phyloP scores from a whole-genome alignment of 2,113 vertebrate genomes.

The Lutjanus erythropterus region DNA sequence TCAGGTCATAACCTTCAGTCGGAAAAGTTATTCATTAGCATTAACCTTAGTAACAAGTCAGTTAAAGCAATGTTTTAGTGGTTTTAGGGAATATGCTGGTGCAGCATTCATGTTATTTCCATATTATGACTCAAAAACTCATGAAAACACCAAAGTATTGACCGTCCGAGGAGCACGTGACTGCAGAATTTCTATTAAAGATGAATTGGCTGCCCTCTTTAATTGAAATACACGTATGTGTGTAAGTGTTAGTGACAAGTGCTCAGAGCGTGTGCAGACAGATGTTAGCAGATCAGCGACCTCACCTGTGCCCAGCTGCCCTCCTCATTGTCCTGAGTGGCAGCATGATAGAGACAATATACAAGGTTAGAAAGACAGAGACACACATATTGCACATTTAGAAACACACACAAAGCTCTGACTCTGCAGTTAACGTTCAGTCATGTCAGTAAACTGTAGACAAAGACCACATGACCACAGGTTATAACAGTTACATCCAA shows the following conservation, averaged over 20 bases:
- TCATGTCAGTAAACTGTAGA: neutral
- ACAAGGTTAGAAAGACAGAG: slow-evolving; percentile 59
- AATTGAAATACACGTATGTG: neutral
- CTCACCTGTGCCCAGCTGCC: slow-evolving; percentile 99
- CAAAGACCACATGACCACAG: slow-evolving; percentile 32
- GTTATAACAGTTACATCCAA: slow-evolving; percentile 45
- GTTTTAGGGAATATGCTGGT: too few species aligned
- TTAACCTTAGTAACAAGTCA: too few species aligned
- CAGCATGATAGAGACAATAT: slow-evolving; percentile 86
- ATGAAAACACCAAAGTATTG: too few species aligned
- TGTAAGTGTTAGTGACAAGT: neutral
- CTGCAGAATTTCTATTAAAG: too few species aligned
- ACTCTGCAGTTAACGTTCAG: slow-evolving; percentile 17
- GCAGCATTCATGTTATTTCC: too few species aligned
- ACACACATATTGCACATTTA: slow-evolving; percentile 23
- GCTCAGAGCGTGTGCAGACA: slow-evolving; percentile 31
- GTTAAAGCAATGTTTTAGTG: too few species aligned
- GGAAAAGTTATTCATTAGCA: too few species aligned
- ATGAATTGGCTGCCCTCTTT: neutral
- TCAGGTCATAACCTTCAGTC: too few species aligned
- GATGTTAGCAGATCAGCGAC: slow-evolving; percentile 42
- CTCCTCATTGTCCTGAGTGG: slow-evolving; percentile 94
- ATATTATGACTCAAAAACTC: too few species aligned
- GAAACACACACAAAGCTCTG: neutral
- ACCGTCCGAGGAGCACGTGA: too few species aligned